Evolutionary conservation across 2,113 vertebrate genomes (phyloP).

Genomic region (Myotis yumanensis): DNA sequence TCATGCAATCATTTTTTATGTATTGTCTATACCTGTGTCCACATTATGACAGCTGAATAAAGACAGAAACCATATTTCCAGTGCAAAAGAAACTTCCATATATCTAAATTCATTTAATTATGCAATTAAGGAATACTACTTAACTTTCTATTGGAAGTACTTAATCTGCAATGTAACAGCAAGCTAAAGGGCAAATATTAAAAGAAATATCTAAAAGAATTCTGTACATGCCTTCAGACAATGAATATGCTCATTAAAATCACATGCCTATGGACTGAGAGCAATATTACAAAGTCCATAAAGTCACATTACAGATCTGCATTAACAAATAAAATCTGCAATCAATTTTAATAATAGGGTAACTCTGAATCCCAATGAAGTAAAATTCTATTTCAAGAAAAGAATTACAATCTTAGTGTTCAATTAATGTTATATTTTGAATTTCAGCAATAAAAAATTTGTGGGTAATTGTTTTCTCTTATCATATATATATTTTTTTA

Average conservation of each 20-base stretch:
- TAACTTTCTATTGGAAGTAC: background rate
- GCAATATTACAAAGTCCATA: background rate
- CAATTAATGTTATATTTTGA: conserved; percentile 25
- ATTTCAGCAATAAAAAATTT: background rate
- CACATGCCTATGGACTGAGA: background rate
- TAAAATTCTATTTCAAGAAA: background rate
- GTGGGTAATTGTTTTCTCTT: background rate
- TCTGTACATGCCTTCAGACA: conserved; percentile 13
- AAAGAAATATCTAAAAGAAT: conserved; percentile 20
- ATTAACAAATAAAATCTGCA: background rate
- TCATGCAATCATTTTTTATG: background rate
- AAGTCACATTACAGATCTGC: background rate
- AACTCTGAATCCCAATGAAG: background rate
- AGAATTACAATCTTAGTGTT: background rate
- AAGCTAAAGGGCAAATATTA: background rate
- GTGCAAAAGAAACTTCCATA: background rate
- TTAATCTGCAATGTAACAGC: background rate
- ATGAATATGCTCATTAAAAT: conserved; percentile 8
- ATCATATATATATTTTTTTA: background rate
- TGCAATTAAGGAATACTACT: background rate
- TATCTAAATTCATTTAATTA: conserved; percentile 12
- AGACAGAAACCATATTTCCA: background rate
- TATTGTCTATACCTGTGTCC: background rate
- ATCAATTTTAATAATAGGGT: background rate
- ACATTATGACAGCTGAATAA: background rate